These are phyloP conservation scores for Lasiurus cinereus DNA, from an alignment of 2,113 vertebrate species.

Conservation along the genomic window DNA sequence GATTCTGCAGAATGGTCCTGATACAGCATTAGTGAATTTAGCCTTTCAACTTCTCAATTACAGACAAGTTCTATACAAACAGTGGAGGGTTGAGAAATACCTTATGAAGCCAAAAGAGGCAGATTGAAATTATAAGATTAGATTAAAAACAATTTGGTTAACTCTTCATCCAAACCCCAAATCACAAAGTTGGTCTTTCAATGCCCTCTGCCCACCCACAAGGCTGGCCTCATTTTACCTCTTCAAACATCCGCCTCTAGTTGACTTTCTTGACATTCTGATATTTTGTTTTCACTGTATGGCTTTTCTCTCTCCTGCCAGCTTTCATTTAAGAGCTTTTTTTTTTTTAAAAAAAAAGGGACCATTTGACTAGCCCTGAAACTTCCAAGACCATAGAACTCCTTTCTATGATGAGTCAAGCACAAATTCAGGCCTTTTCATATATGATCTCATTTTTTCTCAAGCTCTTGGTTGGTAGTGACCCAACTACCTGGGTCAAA, in stretches of 20 bases:
- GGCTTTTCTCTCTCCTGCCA: not conserved
- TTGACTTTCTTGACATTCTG: not conserved
- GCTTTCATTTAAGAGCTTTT: not conserved
- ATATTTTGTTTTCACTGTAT: not conserved
- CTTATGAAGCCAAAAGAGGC: not conserved
- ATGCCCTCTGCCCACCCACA: not conserved
- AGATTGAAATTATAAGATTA: not conserved
- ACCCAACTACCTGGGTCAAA: not conserved
- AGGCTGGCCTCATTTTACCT: not conserved
- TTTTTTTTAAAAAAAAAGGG: not conserved
- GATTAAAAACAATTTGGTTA: not conserved
- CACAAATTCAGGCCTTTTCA: not conserved
- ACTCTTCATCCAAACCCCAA: not conserved
- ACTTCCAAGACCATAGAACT: not conserved
- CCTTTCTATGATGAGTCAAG: not conserved
- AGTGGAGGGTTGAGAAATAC: conserved; percentile 1
- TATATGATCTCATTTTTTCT: not conserved
- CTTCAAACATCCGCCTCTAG: not conserved
- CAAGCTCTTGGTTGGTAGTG: not conserved
- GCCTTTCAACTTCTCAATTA: conserved; percentile 28
- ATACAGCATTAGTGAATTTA: conserved; percentile 38
- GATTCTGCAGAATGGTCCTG: not conserved
- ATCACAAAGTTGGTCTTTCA: not conserved
- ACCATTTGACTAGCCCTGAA: not conserved
- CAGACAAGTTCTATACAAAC: not conserved